These are phyloP conservation scores for Burhinus bistriatus DNA, from an alignment of 2,113 vertebrate species.

Conservation along the genomic window DNA sequence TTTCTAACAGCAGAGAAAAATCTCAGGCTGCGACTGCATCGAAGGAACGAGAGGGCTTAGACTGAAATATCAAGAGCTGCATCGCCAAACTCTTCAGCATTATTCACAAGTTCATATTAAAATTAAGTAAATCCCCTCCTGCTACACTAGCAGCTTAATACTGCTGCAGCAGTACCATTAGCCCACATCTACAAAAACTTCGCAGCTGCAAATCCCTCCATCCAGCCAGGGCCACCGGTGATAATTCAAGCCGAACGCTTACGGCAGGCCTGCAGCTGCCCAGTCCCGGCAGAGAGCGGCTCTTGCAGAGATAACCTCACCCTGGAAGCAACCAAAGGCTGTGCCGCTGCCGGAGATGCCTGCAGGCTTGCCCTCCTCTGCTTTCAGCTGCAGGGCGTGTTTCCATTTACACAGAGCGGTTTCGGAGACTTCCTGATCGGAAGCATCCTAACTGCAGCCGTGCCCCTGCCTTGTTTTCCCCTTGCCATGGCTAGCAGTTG, in stretches of 20 bases:
- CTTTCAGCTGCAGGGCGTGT: background rate
- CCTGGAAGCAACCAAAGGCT: background rate
- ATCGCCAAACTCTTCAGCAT: background rate
- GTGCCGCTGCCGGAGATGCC: background rate
- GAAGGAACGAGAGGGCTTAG: background rate
- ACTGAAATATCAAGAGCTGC: background rate
- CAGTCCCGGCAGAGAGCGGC: background rate
- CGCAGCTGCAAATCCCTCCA: background rate
- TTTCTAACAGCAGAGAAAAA: background rate
- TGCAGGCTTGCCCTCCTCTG: background rate
- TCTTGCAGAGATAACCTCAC: background rate
- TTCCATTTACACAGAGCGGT: background rate
- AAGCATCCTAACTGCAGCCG: background rate
- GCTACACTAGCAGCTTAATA: background rate
- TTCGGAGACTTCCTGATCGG: conserved; percentile 21
- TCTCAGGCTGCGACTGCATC: background rate
- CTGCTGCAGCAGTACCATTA: background rate
- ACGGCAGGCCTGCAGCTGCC: background rate
- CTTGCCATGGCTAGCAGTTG: background rate
- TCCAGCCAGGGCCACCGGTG: background rate
- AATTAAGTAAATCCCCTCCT: background rate
- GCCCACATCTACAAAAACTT: background rate
- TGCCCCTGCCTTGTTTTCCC: background rate
- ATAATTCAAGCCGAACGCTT: background rate
- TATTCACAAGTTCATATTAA: background rate